Evolutionary conservation across 2,797 vertebrate genomes (phyloP).

Genomic region (Melanotaenia trifasciata): DNA sequence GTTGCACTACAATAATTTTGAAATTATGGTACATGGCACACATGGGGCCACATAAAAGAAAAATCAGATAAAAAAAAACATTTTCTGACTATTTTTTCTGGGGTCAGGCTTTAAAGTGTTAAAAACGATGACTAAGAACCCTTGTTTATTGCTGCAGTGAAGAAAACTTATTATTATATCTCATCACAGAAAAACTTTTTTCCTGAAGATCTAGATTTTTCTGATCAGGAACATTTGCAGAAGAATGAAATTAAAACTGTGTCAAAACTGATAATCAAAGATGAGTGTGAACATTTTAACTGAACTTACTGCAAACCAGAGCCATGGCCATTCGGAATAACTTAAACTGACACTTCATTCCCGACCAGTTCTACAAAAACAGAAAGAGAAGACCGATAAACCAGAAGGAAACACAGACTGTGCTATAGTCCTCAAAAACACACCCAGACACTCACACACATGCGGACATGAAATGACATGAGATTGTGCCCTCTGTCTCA

Average conservation of each 20-base stretch:
- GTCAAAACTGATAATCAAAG: background rate
- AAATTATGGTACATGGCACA: too few relatives aligned
- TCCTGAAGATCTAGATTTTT: background rate
- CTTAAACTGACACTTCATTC: slow-evolving; percentile 99
- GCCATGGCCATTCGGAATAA: slow-evolving; percentile 96
- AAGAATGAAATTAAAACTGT: background rate
- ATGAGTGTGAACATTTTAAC: slow-evolving; percentile 9
- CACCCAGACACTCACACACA: slow-evolving; percentile 24
- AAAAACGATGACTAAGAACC: too few relatives aligned
- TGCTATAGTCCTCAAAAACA: slow-evolving; percentile 14
- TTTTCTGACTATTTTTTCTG: too few relatives aligned
- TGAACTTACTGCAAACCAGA: slow-evolving; percentile 96
- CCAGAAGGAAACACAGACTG: slow-evolving; percentile 30
- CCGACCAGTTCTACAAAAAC: slow-evolving; percentile 93
- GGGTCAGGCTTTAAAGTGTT: too few relatives aligned
- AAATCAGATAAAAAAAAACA: too few relatives aligned
- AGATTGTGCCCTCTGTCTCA: slow-evolving; percentile 40
- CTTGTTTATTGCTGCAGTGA: too few relatives aligned
- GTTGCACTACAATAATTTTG: too few relatives aligned
- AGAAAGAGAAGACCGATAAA: slow-evolving; percentile 24
- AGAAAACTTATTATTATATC: background rate
- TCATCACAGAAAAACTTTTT: background rate
- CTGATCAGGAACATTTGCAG: background rate
- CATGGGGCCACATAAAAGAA: too few relatives aligned
- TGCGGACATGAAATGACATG: slow-evolving; percentile 33